Percentiles rank a stretch among this genome's conserved stretches.
phyloP scores from a whole-genome alignment of 2,113 vertebrate genomes.

The Amblyornis subalaris region DNA sequence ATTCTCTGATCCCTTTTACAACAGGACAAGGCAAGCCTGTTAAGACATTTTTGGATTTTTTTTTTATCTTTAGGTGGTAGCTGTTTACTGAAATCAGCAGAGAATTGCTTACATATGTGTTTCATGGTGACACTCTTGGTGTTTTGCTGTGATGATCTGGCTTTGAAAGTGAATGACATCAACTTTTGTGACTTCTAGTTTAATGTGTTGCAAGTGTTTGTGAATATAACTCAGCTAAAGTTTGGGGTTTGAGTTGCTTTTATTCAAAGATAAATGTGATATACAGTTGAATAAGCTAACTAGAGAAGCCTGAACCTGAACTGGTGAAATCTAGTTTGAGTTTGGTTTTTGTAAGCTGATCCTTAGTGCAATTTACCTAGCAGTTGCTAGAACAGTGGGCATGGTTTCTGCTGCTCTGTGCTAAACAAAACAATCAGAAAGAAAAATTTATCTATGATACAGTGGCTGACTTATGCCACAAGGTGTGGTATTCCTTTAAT shows the following conservation, averaged over 20 bases:
- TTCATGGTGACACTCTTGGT: not conserved
- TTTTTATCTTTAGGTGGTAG: not conserved
- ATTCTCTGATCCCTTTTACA: not conserved
- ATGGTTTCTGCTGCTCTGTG: not conserved
- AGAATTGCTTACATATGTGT: not conserved
- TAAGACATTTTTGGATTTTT: not conserved
- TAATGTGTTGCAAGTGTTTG: not conserved
- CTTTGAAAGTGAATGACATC: not conserved
- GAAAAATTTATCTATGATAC: not conserved
- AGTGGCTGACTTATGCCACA: not conserved
- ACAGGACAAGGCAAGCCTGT: not conserved
- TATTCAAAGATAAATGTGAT: not conserved
- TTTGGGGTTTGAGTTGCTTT: not conserved
- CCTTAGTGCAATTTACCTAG: not conserved
- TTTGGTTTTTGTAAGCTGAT: not conserved
- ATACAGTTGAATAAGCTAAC: not conserved
- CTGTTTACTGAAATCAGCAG: not conserved
- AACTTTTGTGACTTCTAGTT: not conserved
- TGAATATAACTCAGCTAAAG: not conserved
- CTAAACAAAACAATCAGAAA: not conserved
- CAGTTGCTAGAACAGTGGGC: not conserved
- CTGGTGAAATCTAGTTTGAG: not conserved
- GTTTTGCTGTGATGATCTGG: not conserved
- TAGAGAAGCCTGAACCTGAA: not conserved
- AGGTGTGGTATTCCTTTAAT: conserved; percentile 25